Conservation (phyloP, 2,113 vertebrate species). For the Sinocyclocheilus anophthalmus region DNA sequence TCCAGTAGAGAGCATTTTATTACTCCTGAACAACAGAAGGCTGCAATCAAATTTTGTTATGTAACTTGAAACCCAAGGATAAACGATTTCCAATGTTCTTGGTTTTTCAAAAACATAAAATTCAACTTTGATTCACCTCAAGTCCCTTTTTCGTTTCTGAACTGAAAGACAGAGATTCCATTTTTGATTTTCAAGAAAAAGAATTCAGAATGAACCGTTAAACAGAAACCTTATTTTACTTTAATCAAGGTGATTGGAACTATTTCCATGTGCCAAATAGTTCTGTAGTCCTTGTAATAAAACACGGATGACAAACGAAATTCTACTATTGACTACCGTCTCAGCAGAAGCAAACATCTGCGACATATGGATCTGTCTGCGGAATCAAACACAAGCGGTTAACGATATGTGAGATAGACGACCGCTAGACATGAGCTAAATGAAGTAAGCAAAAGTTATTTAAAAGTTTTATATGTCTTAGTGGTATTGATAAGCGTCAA, state of each 20-base stretch:
- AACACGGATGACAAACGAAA: neutral
- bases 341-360: neutral
- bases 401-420: neutral
- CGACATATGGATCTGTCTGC: neutral
- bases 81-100: neutral
- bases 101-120: neutral
- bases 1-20: slow-evolving; percentile 41
- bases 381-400: neutral
- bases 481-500: too few species aligned
- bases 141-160: neutral
- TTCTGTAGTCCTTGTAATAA: neutral
- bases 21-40: slow-evolving; percentile 14
- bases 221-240: neutral
- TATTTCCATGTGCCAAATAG: neutral
- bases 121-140: neutral
- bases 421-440: neutral
- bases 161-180: neutral
- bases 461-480: too few species aligned
- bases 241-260: neutral
- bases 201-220: neutral
- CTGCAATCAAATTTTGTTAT: slow-evolving; percentile 6
- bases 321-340: too few species aligned
- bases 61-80: neutral
- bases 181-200: too few species aligned
- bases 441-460: neutral